Evolutionary conservation across 2,888 invertebrate genomes (phyloP), one percentile per base, ranked within the genome.

Genomic region (Erebia ligea): DNA sequence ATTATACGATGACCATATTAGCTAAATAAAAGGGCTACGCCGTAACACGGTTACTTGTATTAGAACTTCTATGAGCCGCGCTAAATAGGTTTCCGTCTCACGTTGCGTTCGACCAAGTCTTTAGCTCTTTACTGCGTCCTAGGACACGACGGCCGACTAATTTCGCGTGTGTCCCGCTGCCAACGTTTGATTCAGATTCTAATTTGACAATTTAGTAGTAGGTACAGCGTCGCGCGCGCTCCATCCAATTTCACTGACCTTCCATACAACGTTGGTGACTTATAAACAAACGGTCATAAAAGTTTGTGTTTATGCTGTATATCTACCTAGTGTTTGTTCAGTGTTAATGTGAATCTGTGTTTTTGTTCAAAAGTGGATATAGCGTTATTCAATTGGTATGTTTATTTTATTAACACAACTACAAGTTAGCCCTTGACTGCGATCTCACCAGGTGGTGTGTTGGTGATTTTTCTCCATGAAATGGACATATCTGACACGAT

Each of bases 151-250:
- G 40, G 52, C 59, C 80, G 79, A 86, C 85, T 84, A 84, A 86
- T 85, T 85, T 83, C 81, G 80, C 83, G 76, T 78, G 82, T 81
- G 83, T 79, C 75, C 77, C 81, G 81, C 78, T 88, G 90, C 90
- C 90, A 91, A 86, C 85, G 80, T 85, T 86, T 84, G 86, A 88
- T 86, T 86, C 87, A 85, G 85, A 81, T 77, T 82, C 80, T 86
- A 83, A 85, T 86, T 86, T 86, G 86, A 87, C 88, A 85, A 87
- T 89, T 89, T 83, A 91, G 92, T 90, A 82, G 82, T 78, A 81
- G 80, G 81, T 82, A 81, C 84, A 84, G 81, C 83, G 83, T 85
- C 83, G 84, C 81, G 76, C 77, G 77, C 75, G 82, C 77, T 75
- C 74, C 77, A 74, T 77, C 67, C 79, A 76, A 78, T 75, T 73